phyloP scores from a whole-genome alignment of 2,113 vertebrate genomes.

The Terrapene triunguis region DNA sequence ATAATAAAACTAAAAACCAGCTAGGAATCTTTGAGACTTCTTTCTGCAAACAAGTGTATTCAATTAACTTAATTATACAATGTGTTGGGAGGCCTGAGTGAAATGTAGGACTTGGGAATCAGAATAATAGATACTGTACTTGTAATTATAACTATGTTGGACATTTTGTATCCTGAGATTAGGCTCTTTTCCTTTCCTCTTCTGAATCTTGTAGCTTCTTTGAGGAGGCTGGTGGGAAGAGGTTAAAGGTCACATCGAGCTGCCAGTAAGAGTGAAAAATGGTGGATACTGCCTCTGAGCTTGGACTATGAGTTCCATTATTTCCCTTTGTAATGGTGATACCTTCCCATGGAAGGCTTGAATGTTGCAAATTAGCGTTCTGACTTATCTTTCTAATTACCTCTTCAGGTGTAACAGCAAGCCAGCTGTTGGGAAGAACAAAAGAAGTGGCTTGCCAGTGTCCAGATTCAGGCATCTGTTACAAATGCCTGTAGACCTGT shows the following conservation, averaged over 20 bases:
- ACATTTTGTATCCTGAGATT: constrained; percentile 42
- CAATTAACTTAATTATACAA: neutral
- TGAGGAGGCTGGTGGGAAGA: constrained; percentile 79
- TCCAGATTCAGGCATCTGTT: constrained; percentile 3
- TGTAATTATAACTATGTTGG: constrained; percentile 23
- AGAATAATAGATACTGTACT: constrained; percentile 43
- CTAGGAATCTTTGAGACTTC: neutral
- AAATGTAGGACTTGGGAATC: constrained; percentile 18
- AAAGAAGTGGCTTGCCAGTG: constrained; percentile 14
- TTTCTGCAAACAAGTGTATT: neutral
- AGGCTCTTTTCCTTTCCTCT: constrained; percentile 51
- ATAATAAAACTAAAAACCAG: neutral
- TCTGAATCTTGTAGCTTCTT: constrained; percentile 75
- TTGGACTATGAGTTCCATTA: constrained; percentile 62
- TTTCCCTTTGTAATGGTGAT: constrained; percentile 74
- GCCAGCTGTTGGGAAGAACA: constrained; percentile 50
- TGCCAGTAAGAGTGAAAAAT: constrained; percentile 79
- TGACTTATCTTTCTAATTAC: constrained; percentile 74
- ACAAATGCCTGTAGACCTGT: neutral
- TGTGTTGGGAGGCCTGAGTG: constrained; percentile 44
- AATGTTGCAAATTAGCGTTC: constrained; percentile 74
- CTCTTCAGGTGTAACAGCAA: constrained; percentile 74
- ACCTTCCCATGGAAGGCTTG: constrained; percentile 70
- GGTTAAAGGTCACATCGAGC: constrained; percentile 77
- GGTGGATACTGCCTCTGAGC: constrained; percentile 68